Evolutionary conservation across 1,140 invertebrate genomes (phyloP).

Genomic region (Popillia japonica): DNA sequence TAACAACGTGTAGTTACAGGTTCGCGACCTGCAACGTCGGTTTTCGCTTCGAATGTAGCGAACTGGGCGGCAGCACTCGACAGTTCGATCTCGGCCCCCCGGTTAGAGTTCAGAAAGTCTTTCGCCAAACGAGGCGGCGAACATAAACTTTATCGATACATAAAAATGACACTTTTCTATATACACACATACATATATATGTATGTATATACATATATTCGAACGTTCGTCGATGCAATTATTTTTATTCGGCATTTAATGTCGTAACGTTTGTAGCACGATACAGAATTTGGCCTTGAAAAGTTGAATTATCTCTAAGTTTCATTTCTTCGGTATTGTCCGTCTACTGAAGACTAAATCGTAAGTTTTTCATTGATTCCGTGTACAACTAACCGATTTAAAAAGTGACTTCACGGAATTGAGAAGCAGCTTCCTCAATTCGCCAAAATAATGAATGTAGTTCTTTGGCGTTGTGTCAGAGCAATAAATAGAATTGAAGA

Average conservation of each 20-base stretch:
- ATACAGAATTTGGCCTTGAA: background rate
- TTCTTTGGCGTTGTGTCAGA: too few relatives aligned
- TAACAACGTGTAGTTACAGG: conserved; percentile 39
- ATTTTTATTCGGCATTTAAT: background rate
- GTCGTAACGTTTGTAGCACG: background rate
- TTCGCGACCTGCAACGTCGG: conserved; percentile 34
- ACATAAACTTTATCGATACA: conserved; percentile 8
- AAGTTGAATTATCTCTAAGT: background rate
- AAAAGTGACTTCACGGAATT: too few relatives aligned
- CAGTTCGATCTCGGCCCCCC: too few relatives aligned
- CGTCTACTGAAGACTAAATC: too few relatives aligned
- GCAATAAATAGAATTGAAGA: too few relatives aligned
- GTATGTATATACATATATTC: too few relatives aligned
- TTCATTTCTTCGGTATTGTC: too few relatives aligned
- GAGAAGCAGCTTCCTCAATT: too few relatives aligned
- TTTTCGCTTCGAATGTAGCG: background rate
- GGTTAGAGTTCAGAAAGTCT: too few relatives aligned
- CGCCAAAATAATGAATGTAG: too few relatives aligned
- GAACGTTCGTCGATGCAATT: background rate
- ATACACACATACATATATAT: background rate
- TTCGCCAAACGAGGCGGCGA: background rate
- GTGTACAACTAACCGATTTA: too few relatives aligned
- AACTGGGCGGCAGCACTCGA: background rate
- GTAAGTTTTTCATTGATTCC: too few relatives aligned
- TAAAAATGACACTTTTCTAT: conserved; percentile 4